Conservation (phyloP, 2,888 invertebrate genomes). For the Pyralis farinalis region DNA sequence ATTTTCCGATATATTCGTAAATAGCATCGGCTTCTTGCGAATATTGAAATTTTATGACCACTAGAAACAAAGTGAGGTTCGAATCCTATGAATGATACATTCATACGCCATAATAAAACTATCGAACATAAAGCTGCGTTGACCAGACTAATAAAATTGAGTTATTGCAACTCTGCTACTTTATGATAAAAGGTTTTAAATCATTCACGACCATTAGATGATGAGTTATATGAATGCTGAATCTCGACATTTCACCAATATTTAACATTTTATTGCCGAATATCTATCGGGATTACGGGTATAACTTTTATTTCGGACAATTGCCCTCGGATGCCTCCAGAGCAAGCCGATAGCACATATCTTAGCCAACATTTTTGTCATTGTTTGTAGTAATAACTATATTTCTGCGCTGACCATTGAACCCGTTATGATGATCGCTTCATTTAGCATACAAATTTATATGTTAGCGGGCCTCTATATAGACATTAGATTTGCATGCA, state of each 20-base stretch:
- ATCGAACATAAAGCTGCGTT: constrained; percentile 64
- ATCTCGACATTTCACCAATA: constrained; percentile 71
- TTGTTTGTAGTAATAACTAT: constrained; percentile 67
- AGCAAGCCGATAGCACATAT: constrained; percentile 46
- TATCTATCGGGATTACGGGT: constrained; percentile 67
- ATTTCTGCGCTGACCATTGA: constrained; percentile 72
- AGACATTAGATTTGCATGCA: constrained; percentile 76
- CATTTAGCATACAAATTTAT: constrained; percentile 72
- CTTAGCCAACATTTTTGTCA: constrained; percentile 60
- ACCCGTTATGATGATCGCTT: constrained; percentile 72
- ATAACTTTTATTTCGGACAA: constrained; percentile 61
- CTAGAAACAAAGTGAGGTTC: constrained; percentile 45
- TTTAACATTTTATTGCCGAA: constrained; percentile 75
- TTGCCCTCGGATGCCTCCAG: constrained; percentile 39
- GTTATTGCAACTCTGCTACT: constrained; percentile 75
- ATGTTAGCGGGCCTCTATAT: constrained; percentile 55
- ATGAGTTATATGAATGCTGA: constrained; percentile 73
- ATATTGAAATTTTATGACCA: constrained; percentile 55
- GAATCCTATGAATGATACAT: constrained; percentile 40
- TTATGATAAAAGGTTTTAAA: constrained; percentile 79
- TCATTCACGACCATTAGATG: constrained; percentile 78
- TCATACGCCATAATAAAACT: constrained; percentile 60
- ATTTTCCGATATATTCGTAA: constrained; percentile 35
- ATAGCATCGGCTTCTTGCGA: constrained; percentile 34
- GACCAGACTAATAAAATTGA: constrained; percentile 77